These are phyloP conservation scores for Fragum sueziense DNA, from an alignment of 2,888 invertebrate species.

Conservation along the genomic window DNA sequence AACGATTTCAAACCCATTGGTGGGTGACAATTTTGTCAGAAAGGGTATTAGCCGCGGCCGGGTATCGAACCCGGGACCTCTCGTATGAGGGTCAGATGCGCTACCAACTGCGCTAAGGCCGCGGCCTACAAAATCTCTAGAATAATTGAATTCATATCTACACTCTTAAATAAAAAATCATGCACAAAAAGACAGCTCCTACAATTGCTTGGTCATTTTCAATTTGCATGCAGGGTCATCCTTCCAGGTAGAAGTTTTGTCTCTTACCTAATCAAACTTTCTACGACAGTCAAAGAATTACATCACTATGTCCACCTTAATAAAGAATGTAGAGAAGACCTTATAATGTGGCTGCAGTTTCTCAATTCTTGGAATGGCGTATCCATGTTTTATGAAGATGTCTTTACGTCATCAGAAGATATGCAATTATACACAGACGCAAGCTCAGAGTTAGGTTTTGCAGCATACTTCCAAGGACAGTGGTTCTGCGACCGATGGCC, in stretches of 20 bases:
- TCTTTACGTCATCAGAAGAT: conserved; percentile 26
- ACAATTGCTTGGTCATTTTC: conserved; percentile 25
- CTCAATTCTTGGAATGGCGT: conserved; percentile 46
- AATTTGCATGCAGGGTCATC: conserved; percentile 34
- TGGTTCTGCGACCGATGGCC: conserved; percentile 51
- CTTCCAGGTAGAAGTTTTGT: conserved; percentile 42
- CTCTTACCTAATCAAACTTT: conserved; percentile 30
- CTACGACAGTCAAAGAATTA: conserved; percentile 28
- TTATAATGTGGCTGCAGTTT: conserved; percentile 44
- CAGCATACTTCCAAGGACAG: conserved; percentile 24
- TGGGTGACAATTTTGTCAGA: too few relatives aligned
- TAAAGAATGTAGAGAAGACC: conserved; percentile 28
- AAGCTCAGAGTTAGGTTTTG: conserved; percentile 12
- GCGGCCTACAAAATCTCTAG: conserved; percentile 1
- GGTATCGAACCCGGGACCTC: too few relatives aligned
- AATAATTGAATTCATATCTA: conserved; percentile 12
- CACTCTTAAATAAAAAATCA: neutral
- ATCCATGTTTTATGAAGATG: conserved; percentile 46
- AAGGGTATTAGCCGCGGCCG: too few relatives aligned
- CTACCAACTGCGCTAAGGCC: too few relatives aligned
- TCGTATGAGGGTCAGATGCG: too few relatives aligned
- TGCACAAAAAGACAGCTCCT: conserved; percentile 35
- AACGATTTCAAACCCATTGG: too few relatives aligned
- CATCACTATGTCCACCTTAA: conserved; percentile 33
- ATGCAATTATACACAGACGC: conserved; percentile 43